Evolutionary conservation across 1,140 invertebrate genomes (phyloP), one percentile per base, ranked within the genome.

Genomic region (Vanessa tameamea): DNA sequence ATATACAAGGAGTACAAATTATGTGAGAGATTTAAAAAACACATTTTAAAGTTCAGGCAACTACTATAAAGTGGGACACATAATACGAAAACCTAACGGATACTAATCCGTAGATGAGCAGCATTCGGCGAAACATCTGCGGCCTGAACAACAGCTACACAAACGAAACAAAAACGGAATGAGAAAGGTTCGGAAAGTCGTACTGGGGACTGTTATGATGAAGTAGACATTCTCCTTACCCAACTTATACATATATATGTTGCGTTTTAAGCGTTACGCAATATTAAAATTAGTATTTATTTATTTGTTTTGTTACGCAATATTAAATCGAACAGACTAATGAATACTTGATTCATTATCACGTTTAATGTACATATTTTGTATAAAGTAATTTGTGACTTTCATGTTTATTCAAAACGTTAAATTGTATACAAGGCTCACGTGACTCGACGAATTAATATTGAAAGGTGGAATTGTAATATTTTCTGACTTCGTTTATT

Each of bases 31-130:
- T 43, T 43, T 9, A 43, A 43, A 57, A 57, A 13, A 20, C 1
- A 57, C 9, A 11, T 57, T 57, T 4, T 9, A 23, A 23, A 23
- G 20, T 64, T 51, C 47, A 16, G 20, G 15, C 9, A 31, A 64
- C 61, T 48, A 26, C 47, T 26, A 61, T 61, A 69, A 69, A 26
- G 20, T 69, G 20, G 47, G 57, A 63, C 57, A 69, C 68, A 47
- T 69, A 69, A 69, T 50, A 84, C 76, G 82, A 86, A 85, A 89
- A 85, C 81, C 83, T 83, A 88, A 85, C 79, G 81, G 83, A 80
- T 82, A 86, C 84, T 91, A 88, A 89, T 89, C 87, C 84, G 78
- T 81, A 85, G 87, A 88, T 89, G 87, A 88, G 85, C 84, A 83
- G 80, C 78, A 87, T 83, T 82, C 80, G 81, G 67, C 71, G 78